Base-by-base conservation (phyloP, 2,797 vertebrate genomes). In the Geotrypetes seraphini region DNA sequence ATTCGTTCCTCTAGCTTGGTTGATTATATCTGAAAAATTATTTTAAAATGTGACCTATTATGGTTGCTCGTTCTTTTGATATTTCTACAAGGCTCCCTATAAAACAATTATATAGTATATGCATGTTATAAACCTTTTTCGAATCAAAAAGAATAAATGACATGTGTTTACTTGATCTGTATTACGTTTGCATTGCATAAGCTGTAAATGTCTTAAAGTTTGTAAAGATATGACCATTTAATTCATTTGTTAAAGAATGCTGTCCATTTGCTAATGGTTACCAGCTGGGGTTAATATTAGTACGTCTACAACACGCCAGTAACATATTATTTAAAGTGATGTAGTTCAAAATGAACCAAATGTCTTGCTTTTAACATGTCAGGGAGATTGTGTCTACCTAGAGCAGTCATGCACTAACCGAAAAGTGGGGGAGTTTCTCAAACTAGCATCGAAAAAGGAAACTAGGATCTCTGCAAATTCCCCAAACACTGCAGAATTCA, bases 311-410 rank as follows among this genome's bases (percentile, higher is more conserved):
- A 38, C 49, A 37, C 40, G 40, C 13, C 27, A 34, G 38, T 15
- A 55, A 35, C 15, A 10, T 44, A 59, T 47, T 42, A 36, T 49
- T 70, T 69, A 59, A 57, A 67, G 52, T 37, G 50, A 60, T 28
- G 51, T 42, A 53, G 50, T 60, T 58, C 38, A 57, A 51, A 50
- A 65, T 69, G 65, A 65, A 31, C 56, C n/a, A n/a, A 69, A 66
- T 61, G 60, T 47, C 43, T 19, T 32, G 47, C 33, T 27, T 23
- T 38, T 52, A 5, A 58, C 52, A 54, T 54, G 45, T 32, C 45
- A 33, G 16, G 41, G 43, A 47, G 22, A 40, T 22, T 17, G 43
- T 33, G 29, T 36, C 27, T 43, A 28, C 22, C 37, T n/a, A 45
- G 34, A 30, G 22, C 32, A 22, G 23, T 39, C 52, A 50, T 19